Evolutionary conservation across 2,888 invertebrate species (phyloP).

Genomic region (Noctua comes): DNA sequence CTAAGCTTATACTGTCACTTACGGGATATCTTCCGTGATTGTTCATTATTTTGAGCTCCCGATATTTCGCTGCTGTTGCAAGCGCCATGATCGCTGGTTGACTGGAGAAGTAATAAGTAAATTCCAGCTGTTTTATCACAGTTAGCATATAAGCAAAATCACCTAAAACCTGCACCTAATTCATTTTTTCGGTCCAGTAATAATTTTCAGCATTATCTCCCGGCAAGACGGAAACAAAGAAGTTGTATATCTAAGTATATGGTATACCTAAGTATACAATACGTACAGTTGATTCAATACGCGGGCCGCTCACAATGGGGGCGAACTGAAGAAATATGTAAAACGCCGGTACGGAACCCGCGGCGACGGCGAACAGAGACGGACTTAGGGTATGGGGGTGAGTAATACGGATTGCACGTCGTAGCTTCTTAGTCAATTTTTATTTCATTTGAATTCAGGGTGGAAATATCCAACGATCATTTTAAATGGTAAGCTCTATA

Average conservation of each 20-base stretch:
- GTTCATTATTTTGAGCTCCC: too few species aligned
- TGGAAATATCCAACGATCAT: neutral
- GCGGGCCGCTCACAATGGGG: conserved; percentile 77
- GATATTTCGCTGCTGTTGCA: too few species aligned
- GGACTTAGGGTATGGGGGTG: conserved; percentile 62
- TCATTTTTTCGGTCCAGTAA: conserved; percentile 21
- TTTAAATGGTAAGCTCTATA: neutral
- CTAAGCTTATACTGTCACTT: too few species aligned
- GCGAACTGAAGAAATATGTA: conserved; percentile 86
- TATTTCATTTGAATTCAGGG: neutral
- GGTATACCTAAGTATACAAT: conserved; percentile 58
- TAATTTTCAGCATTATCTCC: conserved; percentile 60
- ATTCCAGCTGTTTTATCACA: neutral
- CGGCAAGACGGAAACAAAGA: conserved; percentile 65
- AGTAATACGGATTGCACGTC: neutral
- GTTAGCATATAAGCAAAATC: neutral
- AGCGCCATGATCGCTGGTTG: too few species aligned
- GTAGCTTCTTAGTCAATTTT: neutral
- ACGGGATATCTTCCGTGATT: too few species aligned
- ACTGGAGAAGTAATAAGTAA: neutral
- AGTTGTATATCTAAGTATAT: conserved; percentile 58
- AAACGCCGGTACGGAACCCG: conserved; percentile 81
- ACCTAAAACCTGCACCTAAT: neutral
- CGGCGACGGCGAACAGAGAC: conserved; percentile 74
- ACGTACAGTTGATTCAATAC: conserved; percentile 76